Percentiles rank a stretch among this genome's conserved stretches.
These are phyloP conservation scores for Hemitrygon akajei DNA, from an alignment of 2,797 vertebrate genomes.

Conservation along the genomic window DNA sequence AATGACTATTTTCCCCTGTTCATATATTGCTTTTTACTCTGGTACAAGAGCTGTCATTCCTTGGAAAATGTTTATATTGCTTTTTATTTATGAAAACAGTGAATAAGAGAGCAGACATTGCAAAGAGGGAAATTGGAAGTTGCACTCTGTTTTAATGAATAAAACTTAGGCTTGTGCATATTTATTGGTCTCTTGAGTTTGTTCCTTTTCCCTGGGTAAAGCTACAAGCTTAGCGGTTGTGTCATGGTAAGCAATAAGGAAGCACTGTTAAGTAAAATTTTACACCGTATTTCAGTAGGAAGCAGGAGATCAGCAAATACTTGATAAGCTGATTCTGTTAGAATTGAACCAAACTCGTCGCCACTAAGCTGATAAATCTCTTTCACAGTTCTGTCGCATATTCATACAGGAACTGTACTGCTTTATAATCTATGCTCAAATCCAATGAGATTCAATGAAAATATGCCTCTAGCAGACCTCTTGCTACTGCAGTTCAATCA, in stretches of 20 bases:
- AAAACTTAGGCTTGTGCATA: neutral
- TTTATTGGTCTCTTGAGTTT: neutral
- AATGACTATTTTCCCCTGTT: neutral
- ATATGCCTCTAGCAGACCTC: neutral
- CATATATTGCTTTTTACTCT: neutral
- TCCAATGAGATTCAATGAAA: neutral
- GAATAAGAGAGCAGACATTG: neutral
- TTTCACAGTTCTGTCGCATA: neutral
- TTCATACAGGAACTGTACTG: neutral
- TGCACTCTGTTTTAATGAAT: neutral
- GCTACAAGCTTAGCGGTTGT: neutral
- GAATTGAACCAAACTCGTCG: neutral
- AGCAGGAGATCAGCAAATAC: neutral
- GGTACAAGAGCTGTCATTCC: neutral
- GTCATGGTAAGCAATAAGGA: conserved; percentile 11
- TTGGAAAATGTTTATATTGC: neutral
- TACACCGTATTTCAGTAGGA: neutral
- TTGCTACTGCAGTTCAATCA: neutral
- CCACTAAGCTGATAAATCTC: neutral
- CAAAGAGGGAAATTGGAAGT: neutral
- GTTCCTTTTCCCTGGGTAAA: neutral
- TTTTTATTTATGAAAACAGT: neutral
- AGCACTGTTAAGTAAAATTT: neutral
- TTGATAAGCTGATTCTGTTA: neutral
- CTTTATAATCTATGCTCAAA: neutral